These are phyloP conservation scores for Drosophila lacteicornis DNA, from an alignment of 1,140 invertebrate genomes.

Conservation along the genomic window DNA sequence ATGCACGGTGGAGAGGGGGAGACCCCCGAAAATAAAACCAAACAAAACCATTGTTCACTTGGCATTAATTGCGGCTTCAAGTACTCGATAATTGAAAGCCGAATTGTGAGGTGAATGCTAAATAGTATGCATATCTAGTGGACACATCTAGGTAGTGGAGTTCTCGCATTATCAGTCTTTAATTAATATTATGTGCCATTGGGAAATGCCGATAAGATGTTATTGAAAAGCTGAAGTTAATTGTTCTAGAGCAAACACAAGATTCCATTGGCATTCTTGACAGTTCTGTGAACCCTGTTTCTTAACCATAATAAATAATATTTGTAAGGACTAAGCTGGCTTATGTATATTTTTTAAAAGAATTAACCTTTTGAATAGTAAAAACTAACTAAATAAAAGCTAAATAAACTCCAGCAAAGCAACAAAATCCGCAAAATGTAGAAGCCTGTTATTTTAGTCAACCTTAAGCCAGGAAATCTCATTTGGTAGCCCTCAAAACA, in stretches of 20 bases:
- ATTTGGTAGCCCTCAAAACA: background rate
- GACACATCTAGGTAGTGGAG: background rate
- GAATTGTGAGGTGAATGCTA: constrained; percentile 47
- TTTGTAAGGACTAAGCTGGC: background rate
- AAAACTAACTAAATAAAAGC: background rate
- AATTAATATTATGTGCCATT: constrained; percentile 18
- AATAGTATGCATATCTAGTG: constrained; percentile 5
- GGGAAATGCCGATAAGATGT: constrained; percentile 12
- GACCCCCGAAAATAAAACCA: constrained; percentile 37
- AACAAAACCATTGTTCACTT: constrained; percentile 28
- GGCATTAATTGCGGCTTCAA: constrained; percentile 63
- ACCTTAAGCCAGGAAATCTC: background rate
- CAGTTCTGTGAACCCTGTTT: constrained; percentile 6
- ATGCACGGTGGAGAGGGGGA: constrained; percentile 16
- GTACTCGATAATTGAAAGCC: constrained; percentile 51
- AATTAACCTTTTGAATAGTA: background rate
- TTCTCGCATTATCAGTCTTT: constrained; percentile 7
- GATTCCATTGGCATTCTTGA: background rate
- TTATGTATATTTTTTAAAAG: background rate
- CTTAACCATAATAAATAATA: background rate
- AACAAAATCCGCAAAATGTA: no score
- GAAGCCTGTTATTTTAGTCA: background rate
- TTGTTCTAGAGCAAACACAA: background rate
- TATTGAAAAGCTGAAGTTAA: background rate
- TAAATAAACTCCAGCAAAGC: background rate